Conservation (phyloP, 2,888 invertebrate genomes). For the Eudasyphora cyanicolor region DNA sequence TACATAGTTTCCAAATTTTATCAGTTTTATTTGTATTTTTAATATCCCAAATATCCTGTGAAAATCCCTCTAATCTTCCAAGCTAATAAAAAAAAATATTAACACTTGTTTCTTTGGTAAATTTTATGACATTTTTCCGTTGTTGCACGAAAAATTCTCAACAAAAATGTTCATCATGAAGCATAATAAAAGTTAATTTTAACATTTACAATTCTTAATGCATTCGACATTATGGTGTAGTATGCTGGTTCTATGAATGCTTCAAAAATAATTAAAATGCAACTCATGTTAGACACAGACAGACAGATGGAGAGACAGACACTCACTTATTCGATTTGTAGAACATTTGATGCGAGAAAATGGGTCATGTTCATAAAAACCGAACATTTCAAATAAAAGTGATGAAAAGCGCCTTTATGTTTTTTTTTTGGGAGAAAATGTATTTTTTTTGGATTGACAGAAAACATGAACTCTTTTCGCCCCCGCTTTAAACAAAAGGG, state of each 20-base stretch:
- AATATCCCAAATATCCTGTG: neutral
- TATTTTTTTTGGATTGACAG: neutral
- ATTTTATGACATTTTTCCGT: slow-evolving; percentile 10
- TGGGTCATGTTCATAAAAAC: slow-evolving; percentile 33
- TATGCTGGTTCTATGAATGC: neutral
- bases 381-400: neutral
- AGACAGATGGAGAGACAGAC: too few species aligned
- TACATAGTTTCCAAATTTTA: neutral
- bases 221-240: neutral
- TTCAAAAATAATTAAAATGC: slow-evolving; percentile 15
- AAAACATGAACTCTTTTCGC: neutral
- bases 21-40: neutral
- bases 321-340: too few species aligned
- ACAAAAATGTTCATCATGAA: neutral
- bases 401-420: neutral
- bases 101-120: neutral
- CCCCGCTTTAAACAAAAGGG: neutral
- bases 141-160: neutral
- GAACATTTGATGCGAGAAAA: neutral
- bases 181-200: neutral
- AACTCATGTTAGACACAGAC: slow-evolving; percentile 17
- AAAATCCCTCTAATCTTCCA: neutral
- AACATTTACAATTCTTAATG: neutral
- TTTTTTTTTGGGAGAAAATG: neutral
- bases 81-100: neutral